Base-by-base conservation (phyloP, 1,140 invertebrate genomes). In the Physella acuta region DNA sequence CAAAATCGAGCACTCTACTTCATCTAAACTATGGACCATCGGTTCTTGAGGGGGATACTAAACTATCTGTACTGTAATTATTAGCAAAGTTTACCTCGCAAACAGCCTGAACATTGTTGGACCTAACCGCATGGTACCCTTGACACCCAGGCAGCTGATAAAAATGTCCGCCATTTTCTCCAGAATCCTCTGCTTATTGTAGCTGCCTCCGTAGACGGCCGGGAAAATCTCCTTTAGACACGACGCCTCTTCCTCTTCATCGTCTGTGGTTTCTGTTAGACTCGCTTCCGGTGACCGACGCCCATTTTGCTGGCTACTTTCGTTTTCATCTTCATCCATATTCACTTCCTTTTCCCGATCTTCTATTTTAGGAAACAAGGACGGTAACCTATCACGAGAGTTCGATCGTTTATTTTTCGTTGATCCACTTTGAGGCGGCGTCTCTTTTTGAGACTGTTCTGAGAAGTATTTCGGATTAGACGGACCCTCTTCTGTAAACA, bases 81-180 rank as follows among this genome's bases (percentile, higher is more conserved):
- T n/a, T n/a, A n/a, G n/a, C 8, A 14, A 62, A 37, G n/a, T n/a
- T 49, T 67, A 84, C 82, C 81, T 81, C 17, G 81, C 76, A 74
- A 84, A 84, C 33, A 76, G 79, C 55, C 81, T 66, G 59, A 84
- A 84, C 20, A 75, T 81, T 24, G 80, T 77, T n/a, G 80, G 76
- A 5, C 81, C 78, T 36, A 84, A 75, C 16, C 80, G 76, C 28
- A 75, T 67, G 33, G 75, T 72, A 20, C 78, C 78, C 49, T 77
- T 59, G 14, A 80, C 74, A 11, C 81, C 78, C 17, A 82, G 73
- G 49, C 73, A 78, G 26, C 64, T 67, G 0, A 77, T 70, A 58
- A 83, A 84, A 14, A 84, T 74, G 28, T 76, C 73, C 3, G 81
- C 77, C 26, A 80, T 69, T 31, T 75, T 76, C 51, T 82, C 78